Evolutionary conservation across 2,797 vertebrate genomes (phyloP), one percentile per base, ranked within the genome.

Genomic region (Picus viridis): DNA sequence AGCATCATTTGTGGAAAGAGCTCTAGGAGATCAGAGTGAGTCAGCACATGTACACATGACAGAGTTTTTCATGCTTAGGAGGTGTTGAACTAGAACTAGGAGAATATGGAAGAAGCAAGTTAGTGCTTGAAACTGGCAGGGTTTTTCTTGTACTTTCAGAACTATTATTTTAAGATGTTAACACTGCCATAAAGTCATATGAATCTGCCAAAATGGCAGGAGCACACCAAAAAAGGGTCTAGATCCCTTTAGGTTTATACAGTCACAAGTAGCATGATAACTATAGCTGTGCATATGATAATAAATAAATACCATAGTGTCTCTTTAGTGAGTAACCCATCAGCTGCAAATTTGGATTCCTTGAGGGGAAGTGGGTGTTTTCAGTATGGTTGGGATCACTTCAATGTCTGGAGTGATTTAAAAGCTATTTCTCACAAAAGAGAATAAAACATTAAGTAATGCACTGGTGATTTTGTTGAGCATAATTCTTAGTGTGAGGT

Each of bases 1-100:
- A n/a, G 53, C 36, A 86, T 63, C 23, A 32, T 92, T 90, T 88
- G 63, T 89, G 70, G 70, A 63, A 89, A 81, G 71, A 79, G 69
- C 73, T 89, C 7, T 41, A 23, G 67, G 67, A 92, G 82, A 70
- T 1, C 2, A 90, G n/a, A 36, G 23, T 92, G 93, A 91, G 43
- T 89, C 89, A 89, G 23, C 71, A 36, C 84, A 0, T 54, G 77
- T 73, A 61, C 62, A 65, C 27, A 41, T 41, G 17, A 16, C 23
- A 59, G 9, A 36, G 57, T 57, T 63, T 57, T 77, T 47, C 16
- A 6, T 77, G 49, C 62, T 78, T 76, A 43, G 64, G 77, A 54
- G 64, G 19, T 68, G 49, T 53, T 81, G 70, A 90, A 65, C 26
- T 69, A 41, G 24, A 71, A 76, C 30, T 57, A 63, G 49, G 68